Percentiles rank a stretch among this genome's conserved stretches.
phyloP scores from a whole-genome alignment of 2,888 invertebrate species.

The Pollenia angustigena region DNA sequence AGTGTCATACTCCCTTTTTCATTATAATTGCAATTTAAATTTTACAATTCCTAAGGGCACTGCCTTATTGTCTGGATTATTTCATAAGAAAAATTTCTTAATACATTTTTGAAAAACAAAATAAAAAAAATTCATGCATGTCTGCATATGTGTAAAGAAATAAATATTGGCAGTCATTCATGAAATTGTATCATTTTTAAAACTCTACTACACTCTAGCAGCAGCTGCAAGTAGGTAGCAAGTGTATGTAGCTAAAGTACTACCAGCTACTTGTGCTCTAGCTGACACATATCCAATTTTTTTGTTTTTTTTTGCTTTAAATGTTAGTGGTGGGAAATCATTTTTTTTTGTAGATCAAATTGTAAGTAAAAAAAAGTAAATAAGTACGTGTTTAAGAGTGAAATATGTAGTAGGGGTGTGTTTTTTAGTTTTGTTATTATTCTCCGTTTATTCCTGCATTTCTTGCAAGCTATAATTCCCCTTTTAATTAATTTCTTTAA shows the following conservation, averaged over 20 bases:
- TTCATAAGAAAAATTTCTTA: conserved; percentile 38
- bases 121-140: conserved; percentile 12
- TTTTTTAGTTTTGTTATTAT: conserved; percentile 12
- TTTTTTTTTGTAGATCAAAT: conserved; percentile 1
- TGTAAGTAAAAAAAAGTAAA: conserved; percentile 6
- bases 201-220: too few relatives aligned
- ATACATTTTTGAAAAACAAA: conserved; percentile 26
- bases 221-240: too few relatives aligned
- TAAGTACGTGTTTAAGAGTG: conserved; percentile 49
- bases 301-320: not conserved
- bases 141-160: conserved; percentile 25
- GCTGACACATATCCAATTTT: conserved; percentile 34
- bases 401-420: conserved; percentile 47
- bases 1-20: conserved; percentile 1
- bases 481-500: conserved; percentile 4
- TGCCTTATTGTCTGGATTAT: conserved; percentile 10
- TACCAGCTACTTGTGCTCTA: conserved; percentile 24
- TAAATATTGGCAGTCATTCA: conserved; percentile 71
- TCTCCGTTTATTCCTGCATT: not conserved
- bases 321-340: conserved; percentile 26
- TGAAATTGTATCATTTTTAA: conserved; percentile 69
- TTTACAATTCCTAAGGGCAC: conserved; percentile 53
- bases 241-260: not conserved
- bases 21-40: conserved; percentile 39
- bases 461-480: conserved; percentile 25